phyloP scores from a whole-genome alignment of 2,113 vertebrate genomes.

The Tor tambroides region DNA sequence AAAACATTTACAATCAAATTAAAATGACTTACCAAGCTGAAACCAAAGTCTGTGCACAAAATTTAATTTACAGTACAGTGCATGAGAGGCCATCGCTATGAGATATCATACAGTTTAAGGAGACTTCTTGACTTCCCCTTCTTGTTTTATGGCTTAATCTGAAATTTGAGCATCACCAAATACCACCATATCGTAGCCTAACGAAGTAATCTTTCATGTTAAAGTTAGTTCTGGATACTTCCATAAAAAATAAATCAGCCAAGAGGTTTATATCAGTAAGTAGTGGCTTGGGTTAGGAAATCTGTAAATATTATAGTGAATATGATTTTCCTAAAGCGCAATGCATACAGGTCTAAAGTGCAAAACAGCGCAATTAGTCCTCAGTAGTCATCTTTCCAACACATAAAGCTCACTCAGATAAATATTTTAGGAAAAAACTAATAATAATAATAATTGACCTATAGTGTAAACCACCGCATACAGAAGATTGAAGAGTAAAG shows the following conservation, averaged over 20 bases:
- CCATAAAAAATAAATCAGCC: background rate
- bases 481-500: constrained; percentile 31
- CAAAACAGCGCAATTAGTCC: constrained; percentile 53
- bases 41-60: constrained; percentile 28
- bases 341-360: constrained; percentile 58
- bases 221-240: background rate
- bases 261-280: constrained; percentile 4
- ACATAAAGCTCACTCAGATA: constrained; percentile 22
- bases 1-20: background rate
- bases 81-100: background rate
- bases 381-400: background rate
- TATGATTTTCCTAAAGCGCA: constrained; percentile 49
- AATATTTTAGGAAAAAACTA: constrained; percentile 14
- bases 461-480: constrained; percentile 54
- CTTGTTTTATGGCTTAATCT: constrained; percentile 32
- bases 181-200: background rate
- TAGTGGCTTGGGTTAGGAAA: constrained; percentile 2
- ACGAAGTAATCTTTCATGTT: background rate
- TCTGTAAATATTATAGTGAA: constrained; percentile 40
- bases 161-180: background rate
- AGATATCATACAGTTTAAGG: background rate
- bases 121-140: background rate
- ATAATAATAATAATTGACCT: constrained; percentile 48
- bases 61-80: constrained; percentile 49
- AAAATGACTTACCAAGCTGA: constrained; percentile 1